phyloP scores from a whole-genome alignment of 2,113 vertebrate genomes.

The Candoia aspera region DNA sequence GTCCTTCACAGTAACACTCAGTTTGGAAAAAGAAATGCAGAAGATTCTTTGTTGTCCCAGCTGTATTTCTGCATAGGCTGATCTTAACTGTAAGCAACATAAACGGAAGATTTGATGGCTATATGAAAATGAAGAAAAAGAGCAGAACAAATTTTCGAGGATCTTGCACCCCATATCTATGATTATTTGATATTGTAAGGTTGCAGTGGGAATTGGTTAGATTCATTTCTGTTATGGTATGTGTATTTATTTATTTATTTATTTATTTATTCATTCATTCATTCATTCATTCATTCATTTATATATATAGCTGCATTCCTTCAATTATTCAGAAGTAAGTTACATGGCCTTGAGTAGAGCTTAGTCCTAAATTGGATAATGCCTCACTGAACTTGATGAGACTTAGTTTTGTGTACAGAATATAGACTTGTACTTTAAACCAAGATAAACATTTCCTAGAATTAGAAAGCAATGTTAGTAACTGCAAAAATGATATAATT shows the following conservation, averaged over 20 bases:
- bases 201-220: neutral
- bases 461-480: neutral
- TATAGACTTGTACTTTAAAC: neutral
- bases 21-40: conserved; percentile 27
- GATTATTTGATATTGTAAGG: neutral
- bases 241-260: neutral
- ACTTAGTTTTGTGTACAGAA: neutral
- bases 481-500: neutral
- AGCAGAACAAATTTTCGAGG: neutral
- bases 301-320: neutral
- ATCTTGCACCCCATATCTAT: neutral
- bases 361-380: neutral
- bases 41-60: neutral
- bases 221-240: neutral
- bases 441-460: neutral
- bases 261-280: neutral
- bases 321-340: neutral
- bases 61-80: neutral
- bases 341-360: neutral
- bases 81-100: fast-evolving
- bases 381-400: neutral
- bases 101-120: neutral
- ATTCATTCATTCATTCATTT: neutral
- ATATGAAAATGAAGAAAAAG: neutral
- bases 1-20: neutral